Evolutionary conservation across 2,113 vertebrate genomes (phyloP).

Genomic region (Tupaia tana): DNA sequence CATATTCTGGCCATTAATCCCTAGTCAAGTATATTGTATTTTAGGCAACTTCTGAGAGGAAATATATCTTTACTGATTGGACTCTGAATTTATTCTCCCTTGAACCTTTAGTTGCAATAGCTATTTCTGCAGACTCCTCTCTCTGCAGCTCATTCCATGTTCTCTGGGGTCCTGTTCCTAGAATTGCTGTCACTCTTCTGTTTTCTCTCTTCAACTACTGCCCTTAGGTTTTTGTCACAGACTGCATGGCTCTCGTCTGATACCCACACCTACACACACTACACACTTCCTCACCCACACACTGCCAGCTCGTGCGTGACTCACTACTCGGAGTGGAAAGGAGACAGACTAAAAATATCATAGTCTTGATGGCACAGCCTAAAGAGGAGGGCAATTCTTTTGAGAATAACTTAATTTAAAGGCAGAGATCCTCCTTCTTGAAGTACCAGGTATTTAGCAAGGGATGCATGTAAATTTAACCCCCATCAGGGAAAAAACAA

Average conservation of each 20-base stretch:
- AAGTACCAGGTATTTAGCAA: background rate
- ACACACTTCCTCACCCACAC: background rate
- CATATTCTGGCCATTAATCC: no score
- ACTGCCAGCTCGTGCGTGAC: background rate
- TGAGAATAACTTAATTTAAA: background rate
- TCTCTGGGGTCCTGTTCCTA: background rate
- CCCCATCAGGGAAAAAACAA: background rate
- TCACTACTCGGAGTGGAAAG: background rate
- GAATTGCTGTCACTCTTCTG: background rate
- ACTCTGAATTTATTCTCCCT: background rate
- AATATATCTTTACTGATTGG: background rate
- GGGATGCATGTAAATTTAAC: background rate
- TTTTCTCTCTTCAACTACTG: background rate
- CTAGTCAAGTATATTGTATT: background rate
- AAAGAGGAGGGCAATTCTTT: background rate
- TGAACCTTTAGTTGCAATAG: background rate
- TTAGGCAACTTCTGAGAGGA: background rate
- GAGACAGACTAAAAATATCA: background rate
- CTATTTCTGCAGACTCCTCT: background rate
- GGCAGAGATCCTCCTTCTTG: background rate
- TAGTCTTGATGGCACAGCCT: background rate
- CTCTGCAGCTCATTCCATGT: background rate
- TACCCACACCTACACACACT: background rate
- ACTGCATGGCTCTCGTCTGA: background rate
- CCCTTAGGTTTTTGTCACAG: background rate